phyloP scores from a whole-genome alignment of 2,888 invertebrate genomes.

The Hyles lineata region DNA sequence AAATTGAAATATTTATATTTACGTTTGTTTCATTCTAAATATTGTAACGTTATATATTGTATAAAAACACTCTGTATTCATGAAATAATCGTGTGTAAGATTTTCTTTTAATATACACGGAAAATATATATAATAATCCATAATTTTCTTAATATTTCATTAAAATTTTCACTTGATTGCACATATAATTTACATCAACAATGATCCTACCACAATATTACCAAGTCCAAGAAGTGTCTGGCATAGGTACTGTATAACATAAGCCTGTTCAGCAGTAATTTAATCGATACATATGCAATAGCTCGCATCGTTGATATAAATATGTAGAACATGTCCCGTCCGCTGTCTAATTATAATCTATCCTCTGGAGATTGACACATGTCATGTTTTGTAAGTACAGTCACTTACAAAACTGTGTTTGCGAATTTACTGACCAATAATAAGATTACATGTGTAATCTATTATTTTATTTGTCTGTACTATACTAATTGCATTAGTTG shows the following conservation, averaged over 20 bases:
- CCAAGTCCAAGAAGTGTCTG: too few relatives aligned
- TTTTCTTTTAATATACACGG: too few relatives aligned
- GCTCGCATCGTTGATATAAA: conserved; percentile 41
- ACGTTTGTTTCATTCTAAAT: too few relatives aligned
- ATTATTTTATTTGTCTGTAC: too few relatives aligned
- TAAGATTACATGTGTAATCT: too few relatives aligned
- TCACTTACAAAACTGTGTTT: conserved; percentile 34
- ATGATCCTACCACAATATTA: too few relatives aligned
- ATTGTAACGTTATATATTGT: too few relatives aligned
- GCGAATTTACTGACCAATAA: not conserved
- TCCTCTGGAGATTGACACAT: conserved; percentile 65
- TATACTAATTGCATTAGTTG: too few relatives aligned
- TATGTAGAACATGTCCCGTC: conserved; percentile 53
- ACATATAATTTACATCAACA: not conserved
- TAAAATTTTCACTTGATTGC: not conserved
- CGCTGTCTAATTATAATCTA: conserved; percentile 64
- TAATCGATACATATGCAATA: conserved; percentile 23
- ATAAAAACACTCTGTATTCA: too few relatives aligned
- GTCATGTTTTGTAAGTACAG: conserved; percentile 45
- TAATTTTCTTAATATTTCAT: not conserved
- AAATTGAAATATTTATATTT: too few relatives aligned
- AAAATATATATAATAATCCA: too few relatives aligned
- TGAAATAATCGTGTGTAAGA: too few relatives aligned
- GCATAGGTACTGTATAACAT: not conserved
- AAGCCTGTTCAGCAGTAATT: not conserved